A percentile compares a stretch with the other conserved stretches of the same genome.
These are phyloP conservation scores for Tyrannus savana DNA, from an alignment of 2,113 vertebrate species.

Conservation along the genomic window DNA sequence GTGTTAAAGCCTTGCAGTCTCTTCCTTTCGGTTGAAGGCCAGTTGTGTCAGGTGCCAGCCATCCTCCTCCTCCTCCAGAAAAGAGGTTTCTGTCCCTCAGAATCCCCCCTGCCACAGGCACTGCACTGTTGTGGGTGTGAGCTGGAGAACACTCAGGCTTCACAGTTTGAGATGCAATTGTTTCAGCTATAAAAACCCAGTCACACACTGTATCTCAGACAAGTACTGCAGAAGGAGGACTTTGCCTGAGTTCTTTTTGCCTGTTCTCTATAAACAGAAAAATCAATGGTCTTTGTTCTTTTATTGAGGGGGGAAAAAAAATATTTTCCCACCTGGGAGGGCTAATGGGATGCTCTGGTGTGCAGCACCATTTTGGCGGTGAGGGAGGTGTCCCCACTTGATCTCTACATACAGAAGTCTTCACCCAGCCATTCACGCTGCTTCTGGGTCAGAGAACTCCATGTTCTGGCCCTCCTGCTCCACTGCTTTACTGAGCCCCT, in stretches of 20 bases:
- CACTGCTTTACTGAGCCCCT: neutral
- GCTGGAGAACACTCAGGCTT: neutral
- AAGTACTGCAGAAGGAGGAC: neutral
- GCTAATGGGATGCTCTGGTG: conserved; percentile 41
- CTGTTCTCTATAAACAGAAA: conserved; percentile 54
- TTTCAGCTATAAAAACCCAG: neutral
- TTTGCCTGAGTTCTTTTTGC: neutral
- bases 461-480: neutral
- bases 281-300: conserved; percentile 59
- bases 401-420: neutral
- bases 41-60: neutral
- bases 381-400: neutral
- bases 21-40: neutral
- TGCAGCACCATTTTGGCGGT: neutral
- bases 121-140: neutral
- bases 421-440: neutral
- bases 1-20: neutral
- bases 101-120: neutral
- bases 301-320: neutral
- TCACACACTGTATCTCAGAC: neutral
- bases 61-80: neutral
- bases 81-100: neutral
- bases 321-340: neutral
- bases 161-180: neutral
- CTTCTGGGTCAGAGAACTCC: neutral